These are phyloP conservation scores for Nanorana parkeri DNA, from an alignment of 2,113 vertebrate genomes.

Conservation along the genomic window DNA sequence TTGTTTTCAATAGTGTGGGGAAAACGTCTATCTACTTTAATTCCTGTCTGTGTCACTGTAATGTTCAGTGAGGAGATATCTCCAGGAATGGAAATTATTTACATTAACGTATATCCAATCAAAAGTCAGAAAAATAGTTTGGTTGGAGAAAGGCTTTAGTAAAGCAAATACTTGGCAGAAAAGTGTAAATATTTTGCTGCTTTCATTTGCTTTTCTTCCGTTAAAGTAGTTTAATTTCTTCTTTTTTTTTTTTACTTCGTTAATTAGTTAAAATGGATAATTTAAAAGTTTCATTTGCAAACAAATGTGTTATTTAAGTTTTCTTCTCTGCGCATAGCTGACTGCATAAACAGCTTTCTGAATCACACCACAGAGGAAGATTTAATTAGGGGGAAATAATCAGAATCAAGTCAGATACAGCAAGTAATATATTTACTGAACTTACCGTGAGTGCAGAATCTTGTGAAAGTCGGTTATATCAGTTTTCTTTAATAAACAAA, in stretches of 20 bases:
- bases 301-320: conserved; percentile 3
- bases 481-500: not conserved
- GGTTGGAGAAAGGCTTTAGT: too few relatives aligned
- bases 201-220: not conserved
- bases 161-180: too few relatives aligned
- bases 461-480: not conserved
- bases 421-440: conserved; percentile 21
- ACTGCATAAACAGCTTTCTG: conserved; percentile 28
- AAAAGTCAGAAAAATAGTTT: too few relatives aligned
- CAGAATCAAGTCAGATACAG: conserved; percentile 7
- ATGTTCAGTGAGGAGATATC: too few relatives aligned
- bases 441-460: not conserved
- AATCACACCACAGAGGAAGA: conserved; percentile 27
- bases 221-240: not conserved
- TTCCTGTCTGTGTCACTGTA: too few relatives aligned
- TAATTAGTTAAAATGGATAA: conserved; percentile 2
- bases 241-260: not conserved
- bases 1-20: too few relatives aligned
- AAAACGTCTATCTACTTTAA: too few relatives aligned
- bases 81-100: too few relatives aligned
- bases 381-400: conserved; percentile 33
- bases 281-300: conserved; percentile 25
- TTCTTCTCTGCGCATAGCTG: not conserved
- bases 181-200: not conserved
- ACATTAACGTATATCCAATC: too few relatives aligned